Evolutionary conservation across 2,888 invertebrate genomes (phyloP), one percentile per base, ranked within the genome.

Genomic region (Rhorus exstirpatorius): DNA sequence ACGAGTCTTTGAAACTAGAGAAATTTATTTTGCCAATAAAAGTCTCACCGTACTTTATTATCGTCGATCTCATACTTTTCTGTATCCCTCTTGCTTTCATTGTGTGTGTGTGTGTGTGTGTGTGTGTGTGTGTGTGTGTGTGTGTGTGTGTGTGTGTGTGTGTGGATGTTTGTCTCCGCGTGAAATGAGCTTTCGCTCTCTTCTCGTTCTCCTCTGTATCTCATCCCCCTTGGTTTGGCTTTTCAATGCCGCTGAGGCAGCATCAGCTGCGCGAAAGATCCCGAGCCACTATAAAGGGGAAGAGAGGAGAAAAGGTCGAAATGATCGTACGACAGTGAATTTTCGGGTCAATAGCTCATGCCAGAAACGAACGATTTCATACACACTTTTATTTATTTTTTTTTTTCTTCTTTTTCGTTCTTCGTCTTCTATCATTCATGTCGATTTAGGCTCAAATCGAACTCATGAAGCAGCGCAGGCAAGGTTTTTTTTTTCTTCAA

Each of bases 261-360:
- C 72, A 60, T 46, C 35, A 58, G 58, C 58, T 41, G 58, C 58
- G 12, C 17, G 31, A 63, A 26, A 51, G 17, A 44, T 63, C 26
- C 53, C 53, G 53, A 63, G 26, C 12, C 12, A 26, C 38, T 41
- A 51, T 51, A 21, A 19, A 19, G 21, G 7, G 51, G 19, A 19
- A 21, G n/a, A 61, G 38, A 63, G 38, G 10, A 19, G n/a, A n/a
- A n/a, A 63, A 61, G 35, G 17, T 53, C 41, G 12, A 44, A 74
- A 53, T 63, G 63, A 63, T 53, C 17, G 51, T 53, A 38, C 67
- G 26, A 38, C 63, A 41, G 74, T 17, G 63, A 65, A 74, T 63
- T 53, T 17, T 26, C 46, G 26, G 63, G 44, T 71, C 24, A 26
- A 55, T 38, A 21, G 19, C 26, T 17, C 41, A 38, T 2, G 21